Percentiles rank a stretch among this genome's conserved stretches.
Evolutionary conservation across 2,797 vertebrate species (phyloP).

Genomic region (Tachyglossus aculeatus): DNA sequence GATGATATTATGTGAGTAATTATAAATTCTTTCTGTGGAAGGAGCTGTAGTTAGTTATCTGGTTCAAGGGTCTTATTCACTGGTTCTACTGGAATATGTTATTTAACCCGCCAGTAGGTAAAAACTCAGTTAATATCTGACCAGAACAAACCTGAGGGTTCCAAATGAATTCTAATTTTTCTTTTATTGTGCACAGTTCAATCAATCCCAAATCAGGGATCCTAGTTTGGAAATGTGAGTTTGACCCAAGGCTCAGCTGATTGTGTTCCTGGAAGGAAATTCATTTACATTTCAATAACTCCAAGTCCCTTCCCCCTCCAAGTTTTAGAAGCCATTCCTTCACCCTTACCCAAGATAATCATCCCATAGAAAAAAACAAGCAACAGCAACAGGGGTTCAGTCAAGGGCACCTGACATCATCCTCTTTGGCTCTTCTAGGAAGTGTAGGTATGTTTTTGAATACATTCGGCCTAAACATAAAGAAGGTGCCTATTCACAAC

Average conservation of each 20-base stretch:
- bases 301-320: neutral
- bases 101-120: neutral
- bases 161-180: neutral
- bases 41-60: slow-evolving; percentile 10
- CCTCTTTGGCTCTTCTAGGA: no score
- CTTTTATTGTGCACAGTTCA: slow-evolving; percentile 18
- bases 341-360: slow-evolving; percentile 21
- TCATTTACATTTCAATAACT: neutral
- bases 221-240: neutral
- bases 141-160: neutral
- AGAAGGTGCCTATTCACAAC: neutral
- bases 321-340: neutral
- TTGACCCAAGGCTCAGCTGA: slow-evolving; percentile 9
- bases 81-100: slow-evolving; percentile 3
- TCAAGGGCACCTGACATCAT: no score
- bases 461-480: no score
- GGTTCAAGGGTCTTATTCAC: slow-evolving; percentile 15
- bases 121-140: neutral
- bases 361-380: neutral
- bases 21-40: neutral
- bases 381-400: no score
- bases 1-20: slow-evolving; percentile 4
- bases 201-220: neutral
- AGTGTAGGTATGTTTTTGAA: no score
- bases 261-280: slow-evolving; percentile 4